A percentile compares a stretch with the other conserved stretches of the same genome.
phyloP scores from a whole-genome alignment of 2,797 vertebrate species.

The Sylvia borin region DNA sequence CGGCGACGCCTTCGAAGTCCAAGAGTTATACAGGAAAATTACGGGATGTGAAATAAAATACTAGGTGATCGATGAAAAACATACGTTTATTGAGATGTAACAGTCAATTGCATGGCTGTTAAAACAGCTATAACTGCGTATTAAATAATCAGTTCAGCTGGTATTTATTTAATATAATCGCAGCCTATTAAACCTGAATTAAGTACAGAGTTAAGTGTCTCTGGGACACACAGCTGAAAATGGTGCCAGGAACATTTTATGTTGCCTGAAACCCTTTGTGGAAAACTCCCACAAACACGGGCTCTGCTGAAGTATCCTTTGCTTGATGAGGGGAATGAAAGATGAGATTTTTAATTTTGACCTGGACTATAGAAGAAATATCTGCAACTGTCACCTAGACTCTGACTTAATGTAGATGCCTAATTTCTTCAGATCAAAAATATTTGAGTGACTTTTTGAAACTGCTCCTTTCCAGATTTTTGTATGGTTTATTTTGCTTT shows the following conservation, averaged over 20 bases:
- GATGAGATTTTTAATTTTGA: not conserved
- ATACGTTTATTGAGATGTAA: conserved; percentile 74
- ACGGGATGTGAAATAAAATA: conserved; percentile 41
- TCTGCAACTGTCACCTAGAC: not conserved
- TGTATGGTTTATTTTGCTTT: not conserved
- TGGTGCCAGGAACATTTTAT: conserved; percentile 70
- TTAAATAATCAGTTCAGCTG: conserved; percentile 80
- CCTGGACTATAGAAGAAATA: not conserved
- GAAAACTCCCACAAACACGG: conserved; percentile 50
- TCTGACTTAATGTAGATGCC: not conserved
- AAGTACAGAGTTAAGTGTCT: conserved; percentile 75
- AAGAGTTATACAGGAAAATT: not conserved
- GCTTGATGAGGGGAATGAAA: not conserved
- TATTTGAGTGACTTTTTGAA: not conserved
- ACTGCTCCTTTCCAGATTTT: not conserved
- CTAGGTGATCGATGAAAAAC: conserved; percentile 49
- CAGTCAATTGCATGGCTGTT: conserved; percentile 73
- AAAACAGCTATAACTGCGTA: conserved; percentile 71
- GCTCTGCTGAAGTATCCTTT: not conserved
- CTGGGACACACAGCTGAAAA: conserved; percentile 65
- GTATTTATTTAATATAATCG: conserved; percentile 79
- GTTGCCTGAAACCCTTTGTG: conserved; percentile 62
- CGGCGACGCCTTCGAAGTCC: not conserved
- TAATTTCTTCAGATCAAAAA: not conserved
- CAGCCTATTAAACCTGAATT: conserved; percentile 79